phyloP scores from a whole-genome alignment of 2,888 invertebrate species.

The Temnothorax ravouxi region DNA sequence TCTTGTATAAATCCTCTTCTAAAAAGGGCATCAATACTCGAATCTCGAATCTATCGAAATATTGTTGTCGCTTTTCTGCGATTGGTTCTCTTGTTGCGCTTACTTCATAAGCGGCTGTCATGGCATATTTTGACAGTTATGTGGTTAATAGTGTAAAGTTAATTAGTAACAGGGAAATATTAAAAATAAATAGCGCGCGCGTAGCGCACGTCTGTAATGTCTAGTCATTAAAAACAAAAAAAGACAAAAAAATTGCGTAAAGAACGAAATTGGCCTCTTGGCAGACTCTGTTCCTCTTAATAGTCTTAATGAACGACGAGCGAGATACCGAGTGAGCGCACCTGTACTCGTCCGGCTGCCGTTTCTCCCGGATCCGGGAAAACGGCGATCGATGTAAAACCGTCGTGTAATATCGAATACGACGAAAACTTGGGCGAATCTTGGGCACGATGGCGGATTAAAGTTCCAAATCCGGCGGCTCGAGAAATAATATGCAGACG shows the following conservation, averaged over 20 bases:
- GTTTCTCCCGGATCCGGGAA: slow-evolving; percentile 41
- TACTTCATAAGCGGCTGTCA: too few species aligned
- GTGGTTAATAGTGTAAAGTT: too few species aligned
- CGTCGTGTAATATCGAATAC: slow-evolving; percentile 59
- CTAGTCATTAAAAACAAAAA: background rate
- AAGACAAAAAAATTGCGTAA: background rate
- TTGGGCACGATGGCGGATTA: slow-evolving; percentile 74
- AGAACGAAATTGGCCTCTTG: background rate
- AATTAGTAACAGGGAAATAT: too few species aligned
- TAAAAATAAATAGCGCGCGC: too few species aligned
- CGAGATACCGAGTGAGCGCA: slow-evolving; percentile 11
- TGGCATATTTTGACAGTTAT: too few species aligned
- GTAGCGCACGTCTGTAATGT: too few species aligned
- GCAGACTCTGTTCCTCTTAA: background rate
- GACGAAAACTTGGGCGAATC: slow-evolving; percentile 64
- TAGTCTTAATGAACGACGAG: slow-evolving; percentile 27
- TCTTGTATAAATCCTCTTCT: background rate
- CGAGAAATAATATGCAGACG: slow-evolving; percentile 79
- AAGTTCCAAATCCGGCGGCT: slow-evolving; percentile 78
- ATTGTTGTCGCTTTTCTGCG: too few species aligned
- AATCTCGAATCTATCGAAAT: too few species aligned
- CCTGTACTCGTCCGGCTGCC: background rate
- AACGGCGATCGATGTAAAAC: slow-evolving; percentile 43
- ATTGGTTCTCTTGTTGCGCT: too few species aligned
- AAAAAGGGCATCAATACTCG: too few species aligned